Percentiles rank a stretch among this genome's conserved stretches.
Evolutionary conservation across 2,888 invertebrate genomes (phyloP).

Genomic region (Dendrolimus pini): DNA sequence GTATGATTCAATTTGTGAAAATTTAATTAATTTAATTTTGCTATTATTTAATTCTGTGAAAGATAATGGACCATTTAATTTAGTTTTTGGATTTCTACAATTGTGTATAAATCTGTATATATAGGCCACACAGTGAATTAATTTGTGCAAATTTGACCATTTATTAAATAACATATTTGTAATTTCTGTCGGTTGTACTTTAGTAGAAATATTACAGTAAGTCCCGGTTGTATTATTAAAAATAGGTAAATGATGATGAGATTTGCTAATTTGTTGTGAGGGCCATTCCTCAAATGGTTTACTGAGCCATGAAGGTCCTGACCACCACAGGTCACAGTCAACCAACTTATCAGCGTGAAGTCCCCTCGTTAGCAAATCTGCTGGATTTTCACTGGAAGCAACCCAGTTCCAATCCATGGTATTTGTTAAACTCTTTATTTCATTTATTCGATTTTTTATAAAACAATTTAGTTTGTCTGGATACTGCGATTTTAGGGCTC

Average conservation of each 20-base stretch:
- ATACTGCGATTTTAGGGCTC: not conserved
- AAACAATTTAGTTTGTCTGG: not conserved
- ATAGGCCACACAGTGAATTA: no score
- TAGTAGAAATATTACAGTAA: not conserved
- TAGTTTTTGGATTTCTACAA: no score
- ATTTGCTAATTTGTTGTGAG: conserved; percentile 1
- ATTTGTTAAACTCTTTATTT: not conserved
- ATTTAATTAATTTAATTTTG: not conserved
- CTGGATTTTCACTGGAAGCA: not conserved
- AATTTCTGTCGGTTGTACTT: no score
- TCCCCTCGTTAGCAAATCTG: not conserved
- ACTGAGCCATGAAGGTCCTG: not conserved
- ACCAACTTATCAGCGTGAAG: not conserved
- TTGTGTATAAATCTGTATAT: no score
- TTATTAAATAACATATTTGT: no score
- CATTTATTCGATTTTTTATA: not conserved
- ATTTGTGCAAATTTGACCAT: no score
- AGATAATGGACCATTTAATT: no score
- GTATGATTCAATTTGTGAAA: not conserved
- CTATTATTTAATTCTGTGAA: not conserved
- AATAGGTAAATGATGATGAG: not conserved
- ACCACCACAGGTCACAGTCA: not conserved
- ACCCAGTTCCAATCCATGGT: not conserved
- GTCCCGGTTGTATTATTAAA: not conserved
- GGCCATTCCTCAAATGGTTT: not conserved